Percentiles rank a stretch among this genome's conserved stretches.
These are phyloP conservation scores for Zaprionus camerounensis DNA, from an alignment of 1,140 invertebrate genomes.

Conservation along the genomic window DNA sequence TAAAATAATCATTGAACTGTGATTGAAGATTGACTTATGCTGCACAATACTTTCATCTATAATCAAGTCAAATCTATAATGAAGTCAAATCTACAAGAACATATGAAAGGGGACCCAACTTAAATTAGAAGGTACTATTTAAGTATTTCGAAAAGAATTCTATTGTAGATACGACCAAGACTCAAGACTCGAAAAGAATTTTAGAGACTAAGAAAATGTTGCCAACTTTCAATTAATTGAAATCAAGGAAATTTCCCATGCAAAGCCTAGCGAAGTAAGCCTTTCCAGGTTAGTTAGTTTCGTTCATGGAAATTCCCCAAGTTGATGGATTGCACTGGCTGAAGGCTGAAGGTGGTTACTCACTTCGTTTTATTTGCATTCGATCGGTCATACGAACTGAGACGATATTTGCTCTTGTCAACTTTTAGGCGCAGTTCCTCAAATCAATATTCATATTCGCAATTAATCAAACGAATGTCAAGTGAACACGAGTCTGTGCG, in stretches of 20 bases:
- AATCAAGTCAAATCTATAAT: too few relatives aligned
- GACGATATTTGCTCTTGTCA: slow-evolving; percentile 38
- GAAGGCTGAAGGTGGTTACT: background rate
- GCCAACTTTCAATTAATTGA: background rate
- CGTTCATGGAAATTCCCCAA: slow-evolving; percentile 14
- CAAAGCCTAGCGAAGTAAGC: background rate
- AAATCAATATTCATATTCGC: slow-evolving; percentile 21
- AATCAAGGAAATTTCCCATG: background rate
- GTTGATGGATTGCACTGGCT: slow-evolving; percentile 7
- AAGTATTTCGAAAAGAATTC: too few relatives aligned
- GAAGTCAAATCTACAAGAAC: too few relatives aligned
- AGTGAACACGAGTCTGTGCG: background rate
- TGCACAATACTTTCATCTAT: too few relatives aligned
- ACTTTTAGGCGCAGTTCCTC: slow-evolving; percentile 43
- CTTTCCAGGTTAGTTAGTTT: background rate
- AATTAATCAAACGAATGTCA: slow-evolving; percentile 31
- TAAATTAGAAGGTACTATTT: too few relatives aligned
- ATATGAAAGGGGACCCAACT: too few relatives aligned
- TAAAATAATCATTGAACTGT: too few relatives aligned
- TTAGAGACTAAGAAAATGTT: background rate
- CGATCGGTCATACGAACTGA: slow-evolving; percentile 21
- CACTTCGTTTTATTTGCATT: slow-evolving; percentile 37
- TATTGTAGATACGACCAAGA: too few relatives aligned
- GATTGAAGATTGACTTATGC: too few relatives aligned
- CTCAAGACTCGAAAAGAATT: too few relatives aligned